Base-by-base conservation (phyloP, 2,888 invertebrate species). In the Microchrysa polita region DNA sequence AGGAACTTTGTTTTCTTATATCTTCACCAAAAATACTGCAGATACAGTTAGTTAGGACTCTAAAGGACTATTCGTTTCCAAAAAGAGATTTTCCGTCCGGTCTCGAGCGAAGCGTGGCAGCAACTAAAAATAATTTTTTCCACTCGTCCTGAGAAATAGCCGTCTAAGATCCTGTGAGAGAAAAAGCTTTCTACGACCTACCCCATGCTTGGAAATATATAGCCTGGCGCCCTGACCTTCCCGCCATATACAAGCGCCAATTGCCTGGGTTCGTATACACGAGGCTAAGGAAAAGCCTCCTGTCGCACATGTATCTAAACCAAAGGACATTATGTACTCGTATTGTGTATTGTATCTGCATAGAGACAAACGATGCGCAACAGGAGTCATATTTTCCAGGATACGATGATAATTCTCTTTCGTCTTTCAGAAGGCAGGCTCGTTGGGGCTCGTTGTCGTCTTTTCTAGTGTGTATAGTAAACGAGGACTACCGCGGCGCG, bases 71-170 rank as follows among this genome's bases (percentile, higher is more conserved):
- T 5, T 34, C n/a, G n/a, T n/a, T n/a, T n/a, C n/a, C 27, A 34
- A 34, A 34, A 34, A 34, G 27, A n/a, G 27, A 34, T 34, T 34
- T 34, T 60, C 44, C 22, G 72, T 72, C 60, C 48, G 60, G 65
- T 73, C 75, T 69, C 71, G 73, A 67, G 65, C 67, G 73, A 57
- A 73, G 73, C 73, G 71, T 73, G 34, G 52, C 67, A 72, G 67
- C 73, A 67, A 75, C 75, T 75, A 73, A 75, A 75, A 71, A 75
- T 75, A 73, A 73, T 67, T 72, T 73, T 69, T 69, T 69, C 40
- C 55, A 10, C 20, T 42, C 69, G 20, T 40, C 10, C 34, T 1
- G 22, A 22, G 65, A 20, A 14, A 48, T n/a, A 48, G 20, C 16
- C 48, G 23, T 48, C 55, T 48, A 57, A 55, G 40, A 16, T 44